Conservation (phyloP, 2,888 invertebrate genomes). For the Eudasyphora cyanicolor region DNA sequence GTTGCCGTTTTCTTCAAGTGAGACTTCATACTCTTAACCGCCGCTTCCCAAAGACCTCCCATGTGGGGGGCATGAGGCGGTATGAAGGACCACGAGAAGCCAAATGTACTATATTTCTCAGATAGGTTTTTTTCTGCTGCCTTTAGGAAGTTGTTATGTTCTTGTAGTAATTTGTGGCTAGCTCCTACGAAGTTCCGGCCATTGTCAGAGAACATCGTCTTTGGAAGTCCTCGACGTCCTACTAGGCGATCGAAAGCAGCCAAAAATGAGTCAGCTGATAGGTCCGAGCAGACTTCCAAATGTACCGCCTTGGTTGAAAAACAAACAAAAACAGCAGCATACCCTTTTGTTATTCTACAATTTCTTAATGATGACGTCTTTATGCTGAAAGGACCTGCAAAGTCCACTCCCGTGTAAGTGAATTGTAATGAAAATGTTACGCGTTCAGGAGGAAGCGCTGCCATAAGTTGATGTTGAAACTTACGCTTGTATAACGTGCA, state of each 20-base stretch:
- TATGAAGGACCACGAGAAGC: conserved; percentile 37
- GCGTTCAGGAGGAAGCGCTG: conserved; percentile 43
- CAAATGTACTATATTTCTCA: not conserved
- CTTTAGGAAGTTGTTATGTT: not conserved
- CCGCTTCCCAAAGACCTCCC: too few relatives aligned
- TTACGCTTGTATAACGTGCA: conserved; percentile 49
- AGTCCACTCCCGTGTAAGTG: too few relatives aligned
- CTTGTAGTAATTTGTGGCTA: not conserved
- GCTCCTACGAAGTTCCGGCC: conserved; percentile 51
- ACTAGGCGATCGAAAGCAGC: too few relatives aligned
- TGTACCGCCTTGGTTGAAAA: too few relatives aligned
- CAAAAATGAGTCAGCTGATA: too few relatives aligned
- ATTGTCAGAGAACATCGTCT: conserved; percentile 45
- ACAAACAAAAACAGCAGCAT: too few relatives aligned
- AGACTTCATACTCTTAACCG: conserved; percentile 18
- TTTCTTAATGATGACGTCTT: too few relatives aligned
- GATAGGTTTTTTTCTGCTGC: not conserved
- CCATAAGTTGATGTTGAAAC: conserved; percentile 46
- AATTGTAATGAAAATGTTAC: too few relatives aligned
- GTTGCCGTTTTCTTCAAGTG: conserved; percentile 30
- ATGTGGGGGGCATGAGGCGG: conserved; percentile 47
- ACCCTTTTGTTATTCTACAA: too few relatives aligned
- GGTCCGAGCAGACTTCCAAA: too few relatives aligned
- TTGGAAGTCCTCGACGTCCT: conserved; percentile 44
- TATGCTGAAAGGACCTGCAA: too few relatives aligned